phyloP scores from a whole-genome alignment of 2,888 invertebrate species.

The Dynastes maya region DNA sequence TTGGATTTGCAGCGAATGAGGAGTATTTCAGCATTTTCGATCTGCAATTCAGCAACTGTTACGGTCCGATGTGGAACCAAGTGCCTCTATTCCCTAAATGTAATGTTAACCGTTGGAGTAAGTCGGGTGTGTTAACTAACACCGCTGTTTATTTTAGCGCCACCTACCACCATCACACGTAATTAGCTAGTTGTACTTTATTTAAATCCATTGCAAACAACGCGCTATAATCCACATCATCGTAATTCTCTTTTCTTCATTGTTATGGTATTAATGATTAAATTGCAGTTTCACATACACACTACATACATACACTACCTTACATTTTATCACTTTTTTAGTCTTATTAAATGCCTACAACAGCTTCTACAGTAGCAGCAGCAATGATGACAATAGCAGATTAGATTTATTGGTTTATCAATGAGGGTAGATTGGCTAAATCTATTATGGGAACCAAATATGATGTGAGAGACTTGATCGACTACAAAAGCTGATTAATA shows the following conservation, averaged over 20 bases:
- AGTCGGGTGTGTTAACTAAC: slow-evolving; percentile 60
- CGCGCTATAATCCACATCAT: neutral
- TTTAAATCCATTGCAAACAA: neutral
- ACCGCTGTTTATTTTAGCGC: slow-evolving; percentile 34
- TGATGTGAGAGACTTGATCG: too few relatives aligned
- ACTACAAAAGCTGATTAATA: too few relatives aligned
- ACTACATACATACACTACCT: neutral
- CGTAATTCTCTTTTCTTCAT: neutral
- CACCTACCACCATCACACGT: slow-evolving; percentile 18
- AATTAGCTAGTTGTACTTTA: neutral
- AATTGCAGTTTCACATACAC: neutral
- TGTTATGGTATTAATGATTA: neutral
- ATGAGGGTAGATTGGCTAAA: too few relatives aligned
- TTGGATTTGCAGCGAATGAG: slow-evolving; percentile 51
- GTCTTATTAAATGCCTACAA: neutral
- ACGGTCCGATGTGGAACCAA: slow-evolving; percentile 67
- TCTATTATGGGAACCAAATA: too few relatives aligned
- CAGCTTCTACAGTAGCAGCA: neutral
- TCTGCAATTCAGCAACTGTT: slow-evolving; percentile 66
- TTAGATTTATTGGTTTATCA: too few relatives aligned
- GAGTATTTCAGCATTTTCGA: slow-evolving; percentile 68
- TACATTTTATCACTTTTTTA: neutral
- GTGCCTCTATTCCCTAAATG: slow-evolving; percentile 69
- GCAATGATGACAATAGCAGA: neutral
- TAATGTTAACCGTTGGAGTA: slow-evolving; percentile 67